Conservation (phyloP, 2,113 vertebrate species). For the Callaeas wilsoni region DNA sequence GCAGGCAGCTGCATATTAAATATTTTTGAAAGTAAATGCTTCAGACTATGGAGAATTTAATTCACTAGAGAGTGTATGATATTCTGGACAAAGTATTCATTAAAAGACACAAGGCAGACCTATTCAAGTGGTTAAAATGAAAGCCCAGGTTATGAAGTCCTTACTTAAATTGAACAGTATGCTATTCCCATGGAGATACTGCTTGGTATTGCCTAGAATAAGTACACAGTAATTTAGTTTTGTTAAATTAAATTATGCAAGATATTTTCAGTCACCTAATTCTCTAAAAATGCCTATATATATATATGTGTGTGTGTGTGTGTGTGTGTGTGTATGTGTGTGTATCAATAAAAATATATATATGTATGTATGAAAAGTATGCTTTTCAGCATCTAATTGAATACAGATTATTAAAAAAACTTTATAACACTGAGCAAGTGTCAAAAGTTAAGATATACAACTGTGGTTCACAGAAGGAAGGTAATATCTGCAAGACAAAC, state of each 20-base stretch:
- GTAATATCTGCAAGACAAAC: background rate
- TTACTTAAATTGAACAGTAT: background rate
- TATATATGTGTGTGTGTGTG: no score
- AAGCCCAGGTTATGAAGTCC: background rate
- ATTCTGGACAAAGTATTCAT: conserved; percentile 42
- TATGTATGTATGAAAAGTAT: background rate
- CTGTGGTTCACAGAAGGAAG: background rate
- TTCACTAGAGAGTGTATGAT: conserved; percentile 5
- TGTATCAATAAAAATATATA: no score
- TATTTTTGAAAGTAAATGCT: background rate
- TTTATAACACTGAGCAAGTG: background rate
- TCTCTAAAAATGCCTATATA: background rate
- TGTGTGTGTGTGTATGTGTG: no score
- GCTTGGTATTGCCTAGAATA: background rate
- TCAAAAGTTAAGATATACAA: background rate
- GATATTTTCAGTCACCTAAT: background rate
- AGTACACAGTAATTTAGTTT: background rate
- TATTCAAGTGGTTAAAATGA: background rate
- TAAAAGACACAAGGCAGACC: background rate
- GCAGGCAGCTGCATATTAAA: background rate
- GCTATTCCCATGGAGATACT: background rate
- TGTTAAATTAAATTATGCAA: background rate
- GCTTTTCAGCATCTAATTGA: background rate
- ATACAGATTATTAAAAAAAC: background rate
- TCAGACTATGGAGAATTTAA: background rate